A percentile compares a stretch with the other conserved stretches of the same genome.
These are phyloP conservation scores for Spongilla lacustris DNA, from an alignment of 37 sponge, comb jelly and placozoan species.

Conservation along the genomic window DNA sequence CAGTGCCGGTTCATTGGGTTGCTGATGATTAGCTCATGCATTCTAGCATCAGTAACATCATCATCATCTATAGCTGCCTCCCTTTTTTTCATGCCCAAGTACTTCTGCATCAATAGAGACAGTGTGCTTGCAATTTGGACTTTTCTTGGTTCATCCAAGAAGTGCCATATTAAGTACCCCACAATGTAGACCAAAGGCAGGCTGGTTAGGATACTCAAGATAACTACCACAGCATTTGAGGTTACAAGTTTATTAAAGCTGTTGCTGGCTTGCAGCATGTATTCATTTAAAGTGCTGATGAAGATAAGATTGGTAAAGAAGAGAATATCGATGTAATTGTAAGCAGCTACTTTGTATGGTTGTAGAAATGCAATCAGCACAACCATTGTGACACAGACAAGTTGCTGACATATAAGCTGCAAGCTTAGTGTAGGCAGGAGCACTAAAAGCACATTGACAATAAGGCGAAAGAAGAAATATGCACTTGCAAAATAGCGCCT, in stretches of 20 bases:
- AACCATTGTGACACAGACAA: conserved; percentile 14
- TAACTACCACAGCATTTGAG: not conserved
- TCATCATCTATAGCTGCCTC: too few species aligned
- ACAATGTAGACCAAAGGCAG: not conserved
- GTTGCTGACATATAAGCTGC: conserved; percentile 7
- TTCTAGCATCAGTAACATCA: too few species aligned
- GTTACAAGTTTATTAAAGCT: not conserved
- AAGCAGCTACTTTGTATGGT: conserved; percentile 27
- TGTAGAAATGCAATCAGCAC: conserved; percentile 18
- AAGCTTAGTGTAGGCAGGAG: not conserved
- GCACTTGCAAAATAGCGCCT: conserved; percentile 54
- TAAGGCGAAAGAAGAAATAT: conserved; percentile 50
- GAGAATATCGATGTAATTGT: conserved; percentile 43
- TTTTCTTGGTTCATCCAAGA: not conserved
- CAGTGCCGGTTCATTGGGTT: too few species aligned
- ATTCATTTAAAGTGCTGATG: conserved; percentile 32
- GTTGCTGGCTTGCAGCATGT: conserved; percentile 3
- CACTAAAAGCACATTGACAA: not conserved
- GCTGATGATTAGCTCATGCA: too few species aligned
- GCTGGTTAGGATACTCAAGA: not conserved
- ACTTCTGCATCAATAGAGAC: too few species aligned
- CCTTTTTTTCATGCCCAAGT: too few species aligned
- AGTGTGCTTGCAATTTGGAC: too few species aligned
- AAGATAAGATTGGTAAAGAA: conserved; percentile 41
- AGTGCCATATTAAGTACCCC: not conserved